These are phyloP conservation scores for Saguinus imperator DNA, from an alignment of 2,113 vertebrate species.

Conservation along the genomic window DNA sequence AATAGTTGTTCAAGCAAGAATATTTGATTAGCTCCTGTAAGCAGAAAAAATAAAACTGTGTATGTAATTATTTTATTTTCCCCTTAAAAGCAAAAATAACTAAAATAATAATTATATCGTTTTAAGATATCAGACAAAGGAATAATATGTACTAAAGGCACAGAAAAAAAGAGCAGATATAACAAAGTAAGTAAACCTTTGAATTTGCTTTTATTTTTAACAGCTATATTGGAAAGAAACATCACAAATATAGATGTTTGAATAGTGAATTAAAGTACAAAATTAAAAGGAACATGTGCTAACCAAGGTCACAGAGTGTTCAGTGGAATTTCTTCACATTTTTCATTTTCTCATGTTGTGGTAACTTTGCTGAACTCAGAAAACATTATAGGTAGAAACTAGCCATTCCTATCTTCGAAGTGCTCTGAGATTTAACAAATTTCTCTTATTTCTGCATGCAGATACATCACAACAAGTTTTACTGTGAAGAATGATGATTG, in stretches of 20 bases:
- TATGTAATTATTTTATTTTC: not conserved
- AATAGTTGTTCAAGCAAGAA: not conserved
- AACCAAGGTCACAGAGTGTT: not conserved
- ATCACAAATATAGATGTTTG: rapidly evolving
- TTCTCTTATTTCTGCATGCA: not conserved
- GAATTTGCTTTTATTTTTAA: not conserved
- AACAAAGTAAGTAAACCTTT: not conserved
- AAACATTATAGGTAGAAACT: rapidly evolving
- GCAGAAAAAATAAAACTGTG: rapidly evolving
- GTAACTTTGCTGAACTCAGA: not conserved
- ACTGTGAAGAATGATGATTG: not conserved
- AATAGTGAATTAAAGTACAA: rapidly evolving
- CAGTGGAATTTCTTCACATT: no score
- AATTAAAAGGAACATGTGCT: rapidly evolving
- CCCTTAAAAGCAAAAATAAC: not conserved
- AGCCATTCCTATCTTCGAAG: not conserved
- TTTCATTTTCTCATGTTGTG: not conserved
- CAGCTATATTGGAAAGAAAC: rapidly evolving
- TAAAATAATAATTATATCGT: no score
- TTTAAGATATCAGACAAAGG: not conserved
- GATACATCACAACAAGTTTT: not conserved
- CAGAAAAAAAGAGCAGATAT: no score
- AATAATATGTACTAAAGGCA: rapidly evolving
- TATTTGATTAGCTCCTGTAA: not conserved
- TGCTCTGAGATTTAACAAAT: not conserved